A percentile compares a stretch with the other conserved stretches of the same genome.
Conservation (phyloP, 2,797 vertebrate species). For the Megaceryle alcyon region DNA sequence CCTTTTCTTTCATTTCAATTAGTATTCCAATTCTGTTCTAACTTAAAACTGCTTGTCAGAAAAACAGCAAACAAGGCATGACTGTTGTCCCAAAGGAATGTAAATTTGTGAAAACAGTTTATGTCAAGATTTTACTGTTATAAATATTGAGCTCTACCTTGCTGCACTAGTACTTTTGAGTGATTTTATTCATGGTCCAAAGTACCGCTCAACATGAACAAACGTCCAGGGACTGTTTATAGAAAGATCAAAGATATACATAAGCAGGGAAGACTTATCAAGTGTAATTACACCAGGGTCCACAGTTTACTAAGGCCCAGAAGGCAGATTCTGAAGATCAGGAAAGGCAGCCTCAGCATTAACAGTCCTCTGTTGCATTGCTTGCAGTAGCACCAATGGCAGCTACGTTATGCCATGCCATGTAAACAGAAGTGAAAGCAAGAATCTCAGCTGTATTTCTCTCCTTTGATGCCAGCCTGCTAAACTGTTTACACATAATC, state of each 20-base stretch:
- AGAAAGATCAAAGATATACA: slow-evolving; percentile 40
- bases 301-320: not conserved
- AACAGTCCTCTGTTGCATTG: not conserved
- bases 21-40: not conserved
- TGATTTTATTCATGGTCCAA: slow-evolving; percentile 40
- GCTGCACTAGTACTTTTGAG: slow-evolving; percentile 5
- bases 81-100: not conserved
- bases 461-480: not conserved
- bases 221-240: slow-evolving; percentile 52
- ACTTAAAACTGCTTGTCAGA: not conserved
- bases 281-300: not conserved
- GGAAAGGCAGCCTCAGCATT: not conserved
- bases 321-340: not conserved
- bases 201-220: slow-evolving; percentile 28
- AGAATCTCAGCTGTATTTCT: not conserved
- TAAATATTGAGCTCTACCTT: slow-evolving; percentile 15
- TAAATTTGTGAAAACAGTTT: slow-evolving; percentile 13
- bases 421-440: not conserved
- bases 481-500: not conserved
- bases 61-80: slow-evolving; percentile 8
- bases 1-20: not conserved
- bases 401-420: not conserved
- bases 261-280: not conserved
- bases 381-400: not conserved
- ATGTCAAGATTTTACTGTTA: slow-evolving; percentile 31